phyloP scores from a whole-genome alignment of 1,140 invertebrate genomes.

The Mactra quadrangularis region DNA sequence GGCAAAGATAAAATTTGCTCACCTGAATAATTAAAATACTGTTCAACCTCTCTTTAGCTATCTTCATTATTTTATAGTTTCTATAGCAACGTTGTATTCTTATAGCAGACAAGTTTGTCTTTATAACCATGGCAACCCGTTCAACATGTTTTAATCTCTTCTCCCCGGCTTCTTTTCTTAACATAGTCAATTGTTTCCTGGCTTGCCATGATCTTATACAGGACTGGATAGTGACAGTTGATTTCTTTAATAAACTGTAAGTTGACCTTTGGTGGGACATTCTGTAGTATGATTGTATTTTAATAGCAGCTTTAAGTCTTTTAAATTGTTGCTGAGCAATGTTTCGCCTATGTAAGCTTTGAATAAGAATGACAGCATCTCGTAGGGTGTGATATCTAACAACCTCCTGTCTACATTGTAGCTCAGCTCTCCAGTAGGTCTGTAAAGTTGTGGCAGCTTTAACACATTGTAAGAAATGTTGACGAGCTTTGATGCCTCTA shows the following conservation, averaged over 20 bases:
- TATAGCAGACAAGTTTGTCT: conserved; percentile 66
- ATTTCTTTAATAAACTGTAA: conserved; percentile 9
- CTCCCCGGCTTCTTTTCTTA: conserved; percentile 13
- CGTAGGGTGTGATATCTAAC: conserved; percentile 42
- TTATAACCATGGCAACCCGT: conserved; percentile 32
- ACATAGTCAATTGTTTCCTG: conserved; percentile 9
- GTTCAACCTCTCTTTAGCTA: conserved; percentile 65
- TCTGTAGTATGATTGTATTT: conserved; percentile 64
- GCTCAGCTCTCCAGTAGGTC: conserved; percentile 29
- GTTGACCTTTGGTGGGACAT: conserved; percentile 47
- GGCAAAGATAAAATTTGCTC: neutral
- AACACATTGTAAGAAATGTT: conserved; percentile 3
- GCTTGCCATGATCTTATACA: conserved; percentile 55
- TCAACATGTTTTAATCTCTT: conserved; percentile 54
- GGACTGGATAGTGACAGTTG: conserved; percentile 66
- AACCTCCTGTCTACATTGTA: conserved; percentile 18
- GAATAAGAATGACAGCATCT: conserved; percentile 56
- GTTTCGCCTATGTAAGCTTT: conserved; percentile 46
- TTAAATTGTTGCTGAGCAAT: conserved; percentile 1
- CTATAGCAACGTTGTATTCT: conserved; percentile 73
- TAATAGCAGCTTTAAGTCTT: conserved; percentile 46
- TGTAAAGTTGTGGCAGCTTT: conserved; percentile 37
- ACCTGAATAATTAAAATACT: conserved; percentile 73
- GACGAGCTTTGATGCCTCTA: conserved; percentile 32
- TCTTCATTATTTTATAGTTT: conserved; percentile 51